Evolutionary conservation across 1,140 invertebrate species (phyloP), one percentile per base, ranked within the genome.

Genomic region (Pachyrhynchus sulphureomaculatus): DNA sequence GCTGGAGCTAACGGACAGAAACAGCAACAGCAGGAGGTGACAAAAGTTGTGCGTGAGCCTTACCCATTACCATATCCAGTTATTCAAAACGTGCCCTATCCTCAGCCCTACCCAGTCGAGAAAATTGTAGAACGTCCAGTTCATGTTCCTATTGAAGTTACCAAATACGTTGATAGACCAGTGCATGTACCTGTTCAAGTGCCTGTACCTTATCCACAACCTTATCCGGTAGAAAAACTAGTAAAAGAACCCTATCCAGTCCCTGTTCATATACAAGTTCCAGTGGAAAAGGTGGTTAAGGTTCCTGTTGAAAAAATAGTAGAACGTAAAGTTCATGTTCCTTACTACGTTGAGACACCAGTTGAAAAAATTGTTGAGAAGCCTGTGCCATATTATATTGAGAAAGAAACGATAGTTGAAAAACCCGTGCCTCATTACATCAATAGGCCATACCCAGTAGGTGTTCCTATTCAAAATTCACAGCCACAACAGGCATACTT

Each of bases 101-200:
- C 71, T 2, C 59, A 65, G 44, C 69, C 68, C 36, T 64, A 74
- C 36, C 77, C 33, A 0, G 76, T 84, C 0, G 82, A 84, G 68
- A 84, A 83, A 67, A 36, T 84, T 0, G 76, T 84, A 2, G 82
- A 84, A 67, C 83, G 81, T 67, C 80, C 81, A 0, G 49, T 75
- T 9, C 70, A 71, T 10, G 61, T 70, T 13, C 72, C 73, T 1
- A 73, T 81, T 6, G 77, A 78, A 52, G 73, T 84, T 2, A 84
- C 83, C 8, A 83, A 83, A 66, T 75, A 80, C 17, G 66, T 82
- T 2, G 80, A 84, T 57, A 82, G 79, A 37, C 82, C 81, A n/a
- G n/a, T n/a, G n/a, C n/a, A n/a, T 5, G 82, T 82, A 65, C 76
- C 79, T 1, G 75, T 84, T 0, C 77, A 85, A 56, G 76, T 83